These are phyloP conservation scores for Empis livida DNA, from an alignment of 2,888 invertebrate genomes.

Conservation along the genomic window DNA sequence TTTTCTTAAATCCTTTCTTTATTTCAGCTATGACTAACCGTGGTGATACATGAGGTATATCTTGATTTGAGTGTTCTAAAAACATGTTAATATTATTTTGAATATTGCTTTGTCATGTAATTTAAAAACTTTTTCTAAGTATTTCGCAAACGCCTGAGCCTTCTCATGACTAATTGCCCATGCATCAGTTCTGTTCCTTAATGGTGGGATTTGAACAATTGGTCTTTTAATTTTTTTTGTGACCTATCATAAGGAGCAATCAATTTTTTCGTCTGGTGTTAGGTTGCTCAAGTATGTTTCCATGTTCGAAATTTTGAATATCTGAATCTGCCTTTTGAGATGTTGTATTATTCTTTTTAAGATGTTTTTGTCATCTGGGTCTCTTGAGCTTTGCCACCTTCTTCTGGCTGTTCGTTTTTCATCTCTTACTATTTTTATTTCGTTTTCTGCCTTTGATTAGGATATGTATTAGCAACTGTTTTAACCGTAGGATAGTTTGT, in stretches of 20 bases:
- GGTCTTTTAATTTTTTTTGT: slow-evolving; percentile 3
- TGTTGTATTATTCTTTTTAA: no score
- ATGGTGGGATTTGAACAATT: not conserved
- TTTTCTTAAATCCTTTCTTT: not conserved
- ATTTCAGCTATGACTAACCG: not conserved
- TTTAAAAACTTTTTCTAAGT: slow-evolving; percentile 3
- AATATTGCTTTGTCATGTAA: not conserved
- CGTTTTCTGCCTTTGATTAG: no score
- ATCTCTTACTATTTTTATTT: no score
- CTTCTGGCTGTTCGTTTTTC: no score
- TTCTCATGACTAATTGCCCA: not conserved
- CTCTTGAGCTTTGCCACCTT: not conserved
- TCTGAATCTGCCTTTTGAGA: not conserved
- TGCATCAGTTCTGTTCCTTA: not conserved
- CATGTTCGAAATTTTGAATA: not conserved
- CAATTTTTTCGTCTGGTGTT: not conserved
- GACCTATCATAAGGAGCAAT: slow-evolving; percentile 1
- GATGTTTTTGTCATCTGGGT: not conserved
- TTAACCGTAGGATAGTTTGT: no score
- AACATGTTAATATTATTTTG: not conserved
- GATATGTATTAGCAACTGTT: no score
- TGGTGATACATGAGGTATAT: not conserved
- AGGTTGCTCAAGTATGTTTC: no score
- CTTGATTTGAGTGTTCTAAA: not conserved
- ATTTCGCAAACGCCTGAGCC: not conserved